phyloP scores from a whole-genome alignment of 1,140 invertebrate genomes.

The Melanaphis sacchari region DNA sequence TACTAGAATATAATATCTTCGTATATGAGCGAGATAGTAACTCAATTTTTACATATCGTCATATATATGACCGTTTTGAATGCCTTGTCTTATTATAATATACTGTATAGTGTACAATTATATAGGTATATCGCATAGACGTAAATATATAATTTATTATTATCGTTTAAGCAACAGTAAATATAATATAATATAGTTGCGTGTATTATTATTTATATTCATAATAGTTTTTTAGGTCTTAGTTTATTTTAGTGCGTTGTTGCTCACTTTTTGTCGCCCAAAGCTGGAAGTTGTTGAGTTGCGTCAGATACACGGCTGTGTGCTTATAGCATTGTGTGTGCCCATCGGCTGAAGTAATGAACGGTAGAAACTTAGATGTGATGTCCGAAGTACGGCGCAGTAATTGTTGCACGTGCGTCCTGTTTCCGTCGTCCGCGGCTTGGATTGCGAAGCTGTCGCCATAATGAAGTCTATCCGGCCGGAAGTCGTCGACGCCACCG shows the following conservation, averaged over 20 bases:
- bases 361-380: constrained; percentile 16
- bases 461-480: neutral
- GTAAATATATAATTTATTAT: too few species aligned
- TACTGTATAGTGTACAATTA: too few species aligned
- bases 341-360: neutral
- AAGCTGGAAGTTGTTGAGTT: constrained; percentile 60
- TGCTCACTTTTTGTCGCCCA: constrained; percentile 61
- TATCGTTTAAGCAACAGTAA: too few species aligned
- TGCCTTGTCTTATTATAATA: neutral
- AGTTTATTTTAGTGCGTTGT: neutral
- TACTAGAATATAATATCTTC: neutral
- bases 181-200: too few species aligned
- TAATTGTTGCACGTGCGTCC: neutral
- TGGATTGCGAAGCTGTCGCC: neutral
- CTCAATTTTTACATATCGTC: neutral
- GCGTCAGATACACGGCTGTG: constrained; percentile 14
- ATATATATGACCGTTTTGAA: neutral
- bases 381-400: neutral
- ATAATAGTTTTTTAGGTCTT: neutral
- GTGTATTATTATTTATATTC: neutral
- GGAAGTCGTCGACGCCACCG: neutral
- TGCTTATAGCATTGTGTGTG: constrained; percentile 35
- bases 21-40: neutral
- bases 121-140: too few species aligned
- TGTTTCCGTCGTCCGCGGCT: neutral